These are phyloP conservation scores for Cacatua alba DNA, from an alignment of 2,113 vertebrate species.

Conservation along the genomic window DNA sequence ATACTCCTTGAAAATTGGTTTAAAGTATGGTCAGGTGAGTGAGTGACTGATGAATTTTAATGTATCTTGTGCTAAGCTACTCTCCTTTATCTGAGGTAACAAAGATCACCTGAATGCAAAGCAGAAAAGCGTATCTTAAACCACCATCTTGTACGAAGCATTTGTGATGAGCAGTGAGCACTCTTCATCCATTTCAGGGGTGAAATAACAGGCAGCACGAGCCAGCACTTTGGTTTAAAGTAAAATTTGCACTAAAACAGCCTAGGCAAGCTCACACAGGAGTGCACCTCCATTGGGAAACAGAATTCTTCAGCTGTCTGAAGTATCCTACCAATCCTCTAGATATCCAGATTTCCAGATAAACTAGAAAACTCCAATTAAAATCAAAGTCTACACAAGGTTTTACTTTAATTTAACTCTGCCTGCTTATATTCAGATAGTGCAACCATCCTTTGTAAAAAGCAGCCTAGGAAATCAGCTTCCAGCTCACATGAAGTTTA, in stretches of 20 bases:
- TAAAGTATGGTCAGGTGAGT: neutral
- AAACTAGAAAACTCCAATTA: neutral
- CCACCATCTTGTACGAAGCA: neutral
- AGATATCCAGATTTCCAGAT: neutral
- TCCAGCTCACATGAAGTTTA: neutral
- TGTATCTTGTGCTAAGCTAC: neutral
- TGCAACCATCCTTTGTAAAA: neutral
- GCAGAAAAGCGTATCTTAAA: neutral
- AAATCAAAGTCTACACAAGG: neutral
- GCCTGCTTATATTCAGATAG: neutral
- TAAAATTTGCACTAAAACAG: neutral
- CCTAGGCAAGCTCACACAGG: neutral
- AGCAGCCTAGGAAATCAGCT: neutral
- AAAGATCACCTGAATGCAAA: neutral
- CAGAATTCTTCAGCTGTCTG: neutral
- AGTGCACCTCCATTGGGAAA: accelerated
- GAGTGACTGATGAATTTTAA: neutral
- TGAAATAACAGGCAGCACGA: neutral
- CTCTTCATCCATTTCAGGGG: neutral
- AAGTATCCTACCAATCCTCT: neutral
- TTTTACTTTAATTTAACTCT: neutral
- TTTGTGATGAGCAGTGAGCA: neutral
- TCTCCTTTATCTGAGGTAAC: neutral
- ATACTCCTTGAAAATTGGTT: neutral
- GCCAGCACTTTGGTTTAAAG: neutral